Percentiles rank a stretch among this genome's conserved stretches.
Evolutionary conservation across 2,888 invertebrate genomes (phyloP).

Genomic region (Caenorhabditis sinica): DNA sequence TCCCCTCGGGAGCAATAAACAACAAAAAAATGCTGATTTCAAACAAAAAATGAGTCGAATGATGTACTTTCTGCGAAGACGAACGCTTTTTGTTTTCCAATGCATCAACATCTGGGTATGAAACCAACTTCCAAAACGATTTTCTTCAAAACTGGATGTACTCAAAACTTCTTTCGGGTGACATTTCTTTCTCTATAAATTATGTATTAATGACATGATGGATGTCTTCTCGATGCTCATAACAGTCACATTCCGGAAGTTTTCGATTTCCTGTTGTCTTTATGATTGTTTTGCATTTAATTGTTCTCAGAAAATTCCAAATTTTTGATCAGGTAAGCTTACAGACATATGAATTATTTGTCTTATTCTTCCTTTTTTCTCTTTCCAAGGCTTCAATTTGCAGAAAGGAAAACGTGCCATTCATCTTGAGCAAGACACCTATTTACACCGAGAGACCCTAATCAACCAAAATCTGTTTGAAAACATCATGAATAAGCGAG

Average conservation of each 20-base stretch:
- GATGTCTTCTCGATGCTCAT: background rate
- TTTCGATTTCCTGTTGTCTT: background rate
- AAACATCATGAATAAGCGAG: constrained; percentile 39
- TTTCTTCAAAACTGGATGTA: no score
- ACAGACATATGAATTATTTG: background rate
- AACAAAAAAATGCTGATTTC: background rate
- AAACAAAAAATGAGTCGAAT: background rate
- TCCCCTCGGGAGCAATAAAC: background rate
- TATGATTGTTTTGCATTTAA: background rate
- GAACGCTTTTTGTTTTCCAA: no score
- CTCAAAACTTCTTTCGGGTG: no score
- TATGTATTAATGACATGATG: background rate
- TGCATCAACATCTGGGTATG: no score
- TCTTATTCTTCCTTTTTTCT: background rate
- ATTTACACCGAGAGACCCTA: constrained; percentile 15
- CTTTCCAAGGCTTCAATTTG: constrained; percentile 17
- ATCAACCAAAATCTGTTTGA: constrained; percentile 20
- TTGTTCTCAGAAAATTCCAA: background rate
- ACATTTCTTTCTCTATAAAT: background rate
- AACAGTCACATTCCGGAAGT: background rate
- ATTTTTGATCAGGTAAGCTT: background rate
- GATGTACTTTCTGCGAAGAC: no score
- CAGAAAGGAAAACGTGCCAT: constrained; percentile 18
- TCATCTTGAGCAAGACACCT: constrained; percentile 6
- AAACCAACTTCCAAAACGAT: no score